Evolutionary conservation across 2,888 invertebrate genomes (phyloP).

Genomic region (Synanthedon myopaeformis): DNA sequence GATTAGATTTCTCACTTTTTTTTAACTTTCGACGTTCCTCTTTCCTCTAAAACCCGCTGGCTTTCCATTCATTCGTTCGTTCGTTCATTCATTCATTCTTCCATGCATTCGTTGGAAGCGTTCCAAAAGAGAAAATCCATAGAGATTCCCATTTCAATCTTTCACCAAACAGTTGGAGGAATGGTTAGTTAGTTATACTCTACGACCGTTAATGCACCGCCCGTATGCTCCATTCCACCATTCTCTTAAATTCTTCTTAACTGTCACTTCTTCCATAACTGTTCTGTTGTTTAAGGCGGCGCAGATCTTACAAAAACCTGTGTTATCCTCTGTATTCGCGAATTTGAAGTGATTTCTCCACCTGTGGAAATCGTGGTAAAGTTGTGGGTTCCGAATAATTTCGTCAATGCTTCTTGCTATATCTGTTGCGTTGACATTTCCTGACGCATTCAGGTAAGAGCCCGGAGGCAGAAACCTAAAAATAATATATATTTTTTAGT

Average conservation of each 20-base stretch:
- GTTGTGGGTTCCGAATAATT: constrained; percentile 13
- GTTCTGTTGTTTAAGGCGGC: constrained; percentile 2
- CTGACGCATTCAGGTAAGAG: constrained; percentile 21
- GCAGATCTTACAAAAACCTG: constrained; percentile 9
- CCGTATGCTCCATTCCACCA: constrained; percentile 4
- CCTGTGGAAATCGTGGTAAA: constrained; percentile 20
- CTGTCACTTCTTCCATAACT: background rate
- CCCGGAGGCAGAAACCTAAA: constrained; percentile 21
- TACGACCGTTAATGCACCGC: too few relatives aligned
- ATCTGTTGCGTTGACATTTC: constrained; percentile 11
- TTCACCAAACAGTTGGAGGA: too few relatives aligned
- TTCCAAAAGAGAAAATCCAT: too few relatives aligned
- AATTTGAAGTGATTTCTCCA: constrained; percentile 19
- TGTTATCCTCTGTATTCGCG: constrained; percentile 2
- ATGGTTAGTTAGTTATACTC: too few relatives aligned
- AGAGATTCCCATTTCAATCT: too few relatives aligned
- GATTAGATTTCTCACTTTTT: too few relatives aligned
- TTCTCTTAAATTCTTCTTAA: constrained; percentile 2
- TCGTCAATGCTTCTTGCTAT: constrained; percentile 18
- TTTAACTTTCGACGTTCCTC: too few relatives aligned
- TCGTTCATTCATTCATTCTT: too few relatives aligned
- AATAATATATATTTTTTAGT: background rate
- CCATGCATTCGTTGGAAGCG: too few relatives aligned
- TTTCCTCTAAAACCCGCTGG: too few relatives aligned
- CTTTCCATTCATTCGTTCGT: too few relatives aligned